These are phyloP conservation scores for Aphelinus certus DNA, from an alignment of 1,140 invertebrate genomes.

Conservation along the genomic window DNA sequence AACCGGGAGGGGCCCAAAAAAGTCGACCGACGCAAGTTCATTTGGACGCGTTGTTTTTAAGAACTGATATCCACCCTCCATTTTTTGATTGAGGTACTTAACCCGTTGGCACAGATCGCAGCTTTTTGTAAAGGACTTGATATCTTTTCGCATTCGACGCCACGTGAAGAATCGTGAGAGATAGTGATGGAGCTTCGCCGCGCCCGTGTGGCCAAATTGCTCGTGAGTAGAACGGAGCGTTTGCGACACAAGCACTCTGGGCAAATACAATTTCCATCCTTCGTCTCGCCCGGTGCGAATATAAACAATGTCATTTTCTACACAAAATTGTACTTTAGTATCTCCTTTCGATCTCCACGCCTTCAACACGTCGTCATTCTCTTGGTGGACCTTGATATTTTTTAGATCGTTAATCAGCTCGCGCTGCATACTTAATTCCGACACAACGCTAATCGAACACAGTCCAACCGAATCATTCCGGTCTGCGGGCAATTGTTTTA, in stretches of 20 bases:
- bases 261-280: conserved; percentile 19
- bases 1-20: conserved; percentile 49
- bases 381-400: not conserved
- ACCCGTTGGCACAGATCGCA: conserved; percentile 30
- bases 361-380: not conserved
- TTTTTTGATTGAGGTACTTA: conserved; percentile 10
- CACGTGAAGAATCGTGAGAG: conserved; percentile 16
- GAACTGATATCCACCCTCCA: conserved; percentile 18
- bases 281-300: conserved; percentile 19
- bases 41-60: not conserved
- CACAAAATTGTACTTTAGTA: conserved; percentile 9
- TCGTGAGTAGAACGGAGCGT: not conserved
- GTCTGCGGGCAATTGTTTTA: not conserved
- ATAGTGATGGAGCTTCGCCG: conserved; percentile 10
- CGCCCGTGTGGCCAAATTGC: conserved; percentile 3
- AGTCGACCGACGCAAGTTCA: conserved; percentile 50
- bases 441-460: not conserved
- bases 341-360: not conserved
- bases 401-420: not conserved
- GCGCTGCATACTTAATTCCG: not conserved
- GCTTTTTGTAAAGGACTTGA: conserved; percentile 10
- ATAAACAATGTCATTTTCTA: conserved; percentile 35
- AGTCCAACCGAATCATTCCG: no score
- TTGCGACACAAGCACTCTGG: not conserved
- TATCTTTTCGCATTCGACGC: conserved; percentile 6